These are phyloP conservation scores for Labia minor DNA, from an alignment of 2,888 invertebrate genomes.

Conservation along the genomic window DNA sequence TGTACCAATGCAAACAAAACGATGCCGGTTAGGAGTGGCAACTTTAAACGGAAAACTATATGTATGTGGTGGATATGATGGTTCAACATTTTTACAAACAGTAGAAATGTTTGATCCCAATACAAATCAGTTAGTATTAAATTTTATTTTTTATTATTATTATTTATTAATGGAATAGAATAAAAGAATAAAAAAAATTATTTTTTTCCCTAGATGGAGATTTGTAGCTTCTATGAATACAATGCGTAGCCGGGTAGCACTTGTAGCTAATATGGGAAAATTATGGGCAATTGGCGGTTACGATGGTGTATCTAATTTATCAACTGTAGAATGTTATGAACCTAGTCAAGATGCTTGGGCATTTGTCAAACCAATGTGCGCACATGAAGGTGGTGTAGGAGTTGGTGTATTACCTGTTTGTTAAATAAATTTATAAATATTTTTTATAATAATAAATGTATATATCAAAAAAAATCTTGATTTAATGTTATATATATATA, in stretches of 20 bases:
- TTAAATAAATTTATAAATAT: constrained; percentile 18
- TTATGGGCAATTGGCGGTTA: constrained; percentile 74
- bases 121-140: constrained; percentile 50
- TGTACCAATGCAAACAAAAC: constrained; percentile 66
- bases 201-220: constrained; percentile 48
- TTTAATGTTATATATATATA: too few relatives aligned
- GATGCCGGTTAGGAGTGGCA: constrained; percentile 74
- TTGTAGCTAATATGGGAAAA: constrained; percentile 73
- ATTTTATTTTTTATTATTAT: constrained; percentile 13
- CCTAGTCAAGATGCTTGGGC: constrained; percentile 60
- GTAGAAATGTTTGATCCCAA: constrained; percentile 71
- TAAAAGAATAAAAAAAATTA: neutral
- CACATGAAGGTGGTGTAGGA: constrained; percentile 84
- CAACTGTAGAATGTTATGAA: constrained; percentile 76
- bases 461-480: too few relatives aligned
- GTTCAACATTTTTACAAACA: constrained; percentile 65
- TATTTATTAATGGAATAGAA: neutral
- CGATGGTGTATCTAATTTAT: constrained; percentile 67
- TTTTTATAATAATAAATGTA: too few relatives aligned
- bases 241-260: constrained; percentile 66
- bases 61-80: constrained; percentile 78
- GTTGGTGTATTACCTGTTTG: constrained; percentile 63
- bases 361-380: constrained; percentile 65
- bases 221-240: constrained; percentile 70
- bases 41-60: constrained; percentile 70